These are phyloP conservation scores for Megaptera novaeangliae DNA, from an alignment of 2,113 vertebrate genomes.

Conservation along the genomic window DNA sequence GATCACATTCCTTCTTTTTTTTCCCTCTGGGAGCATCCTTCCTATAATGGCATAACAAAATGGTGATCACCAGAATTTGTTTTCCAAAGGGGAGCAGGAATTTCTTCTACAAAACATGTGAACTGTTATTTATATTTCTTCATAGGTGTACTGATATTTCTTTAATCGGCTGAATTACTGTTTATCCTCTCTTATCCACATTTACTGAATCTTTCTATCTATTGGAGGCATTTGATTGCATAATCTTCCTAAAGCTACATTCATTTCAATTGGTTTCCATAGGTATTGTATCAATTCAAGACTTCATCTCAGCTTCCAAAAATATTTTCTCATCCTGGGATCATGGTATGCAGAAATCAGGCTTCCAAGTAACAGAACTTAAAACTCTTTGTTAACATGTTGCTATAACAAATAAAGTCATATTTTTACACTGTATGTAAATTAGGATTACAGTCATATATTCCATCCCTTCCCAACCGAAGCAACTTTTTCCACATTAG, in stretches of 20 bases:
- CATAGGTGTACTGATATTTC: background rate
- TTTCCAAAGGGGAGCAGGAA: background rate
- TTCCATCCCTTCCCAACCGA: background rate
- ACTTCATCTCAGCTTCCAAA: background rate
- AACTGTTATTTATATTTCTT: background rate
- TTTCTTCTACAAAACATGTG: background rate
- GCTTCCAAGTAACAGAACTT: background rate
- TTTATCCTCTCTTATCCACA: background rate
- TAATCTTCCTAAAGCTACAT: background rate
- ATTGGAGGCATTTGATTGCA: background rate
- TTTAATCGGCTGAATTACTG: background rate
- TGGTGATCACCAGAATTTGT: background rate
- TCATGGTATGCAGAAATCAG: background rate
- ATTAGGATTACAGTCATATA: background rate
- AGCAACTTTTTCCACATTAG: background rate
- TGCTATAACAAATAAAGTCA: background rate
- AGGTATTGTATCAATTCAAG: background rate
- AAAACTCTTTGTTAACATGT: background rate
- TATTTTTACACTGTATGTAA: background rate
- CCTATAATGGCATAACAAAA: too few relatives aligned
- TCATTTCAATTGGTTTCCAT: background rate
- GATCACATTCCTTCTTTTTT: background rate
- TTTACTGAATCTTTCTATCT: background rate
- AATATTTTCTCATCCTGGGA: background rate
- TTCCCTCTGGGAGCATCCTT: background rate